Base-by-base conservation (phyloP, 2,113 vertebrate genomes). In the Chloebia gouldiae region DNA sequence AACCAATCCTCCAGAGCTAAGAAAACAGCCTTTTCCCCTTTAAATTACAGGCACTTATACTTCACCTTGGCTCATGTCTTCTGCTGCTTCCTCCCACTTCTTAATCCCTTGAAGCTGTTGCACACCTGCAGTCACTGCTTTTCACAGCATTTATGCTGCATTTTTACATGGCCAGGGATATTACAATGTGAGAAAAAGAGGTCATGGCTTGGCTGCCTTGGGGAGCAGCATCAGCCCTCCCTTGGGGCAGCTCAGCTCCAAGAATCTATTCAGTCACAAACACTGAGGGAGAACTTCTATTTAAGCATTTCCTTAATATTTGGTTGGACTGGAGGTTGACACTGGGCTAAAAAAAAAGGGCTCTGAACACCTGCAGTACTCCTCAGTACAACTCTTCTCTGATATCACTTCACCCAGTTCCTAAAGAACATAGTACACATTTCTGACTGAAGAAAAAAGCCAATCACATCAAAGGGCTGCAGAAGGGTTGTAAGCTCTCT, bases 71-170 rank as follows among this genome's bases (percentile, higher is more conserved):
- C 69, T 95, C 53, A 69, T 51, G 60, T 51, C 85, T 93, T 96
- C 76, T 86, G 60, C 76, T 56, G 60, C 79, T 93, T 81, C 79
- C 84, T 91, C 90, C 60, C 40, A 44, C 75, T 83, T 81, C 33
- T 73, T 75, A 95, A 93, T 94, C 92, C 94, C 90, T 92, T 57
- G 64, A 81, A 95, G 85, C 68, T 63, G 82, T 40, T 68, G 85
- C 72, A 88, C 92, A 92, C 88, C 95, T 81, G 92, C 90, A 95
- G 95, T 66, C 63, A 3, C 42, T 70, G 79, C 93, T 86, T 88
- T 88, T 83, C 76, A 39, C 51, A 63, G 76, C 76, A 17, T 88
- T 78, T 27, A 2, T 69, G 75, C 66, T 80, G 63, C 45, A 51
- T 83, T 88, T 91, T 66, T 5, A 35, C 80, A 45, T 39, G 50